Base-by-base conservation (phyloP, 1,140 invertebrate genomes). In the Musca vetustissima region DNA sequence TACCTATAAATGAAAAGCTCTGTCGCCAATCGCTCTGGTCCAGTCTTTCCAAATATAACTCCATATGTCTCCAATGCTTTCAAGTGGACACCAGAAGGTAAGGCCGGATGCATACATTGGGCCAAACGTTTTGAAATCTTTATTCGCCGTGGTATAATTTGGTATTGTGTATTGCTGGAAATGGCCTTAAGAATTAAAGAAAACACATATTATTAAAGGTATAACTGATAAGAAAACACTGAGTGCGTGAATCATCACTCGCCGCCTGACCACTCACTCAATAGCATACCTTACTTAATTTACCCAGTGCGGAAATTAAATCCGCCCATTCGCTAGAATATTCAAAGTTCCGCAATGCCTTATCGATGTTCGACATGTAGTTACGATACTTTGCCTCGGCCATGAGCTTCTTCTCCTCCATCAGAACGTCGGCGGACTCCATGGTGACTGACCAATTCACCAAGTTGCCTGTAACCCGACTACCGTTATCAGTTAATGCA, bases 241-340 rank as follows among this genome's bases (percentile, higher is more conserved):
- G 36, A 9, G 36, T 13, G 36, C 13, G 36, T 43, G 36, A 43
- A 11, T 43, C 36, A 43, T 13, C 36, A 43, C 36, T 2, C 4
- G 36, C 11, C 8, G 28, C 3, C 25, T 61, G 36, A 17, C 24
- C 64, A 49, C 67, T n/a, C 15, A 70, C 43, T 66, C 28, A 28
- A 4, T 24, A 28, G 8, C 13, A 19, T 86, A 94, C 95, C 87
- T 97, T 97, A 79, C 95, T 95, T 17, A 98, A 85, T 86, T 97
- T 98, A 70, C 91, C 93, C 53, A 98, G 83, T 21, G 95, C 94
- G 65, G 93, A 92, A 74, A 98, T 97, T 24, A 98, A 85, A 85
- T 98, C 96, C 70, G 95, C 93, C 95, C 96, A 98, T 89, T 97
- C 96, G 76, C 92, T 94, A 21, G 94, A 95, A 75, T 92, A 94